Evolutionary conservation across 1,140 invertebrate species (phyloP).

Genomic region (Drosophila pruinosa): DNA sequence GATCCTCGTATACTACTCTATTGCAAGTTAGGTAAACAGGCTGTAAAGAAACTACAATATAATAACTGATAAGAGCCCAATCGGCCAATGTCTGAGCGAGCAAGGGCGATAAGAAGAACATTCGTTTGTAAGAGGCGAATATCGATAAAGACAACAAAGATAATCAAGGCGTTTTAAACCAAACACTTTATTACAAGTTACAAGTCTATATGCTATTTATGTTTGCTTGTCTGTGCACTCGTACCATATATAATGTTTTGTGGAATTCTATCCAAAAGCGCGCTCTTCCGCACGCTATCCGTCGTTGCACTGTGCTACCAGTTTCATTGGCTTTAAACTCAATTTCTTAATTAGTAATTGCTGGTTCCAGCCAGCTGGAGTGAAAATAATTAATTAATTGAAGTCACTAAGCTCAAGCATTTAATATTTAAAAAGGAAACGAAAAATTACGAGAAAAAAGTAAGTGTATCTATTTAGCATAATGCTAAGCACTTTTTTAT

Average conservation of each 20-base stretch:
- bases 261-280: neutral
- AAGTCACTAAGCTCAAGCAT: neutral
- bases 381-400: neutral
- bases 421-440: too few species aligned
- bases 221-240: neutral
- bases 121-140: constrained; percentile 3
- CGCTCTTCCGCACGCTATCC: constrained; percentile 1
- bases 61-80: constrained; percentile 25
- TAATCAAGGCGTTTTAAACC: constrained; percentile 45
- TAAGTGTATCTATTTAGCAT: neutral
- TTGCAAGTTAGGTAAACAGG: constrained; percentile 38
- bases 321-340: neutral
- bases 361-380: neutral
- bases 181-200: constrained; percentile 48
- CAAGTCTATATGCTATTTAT: too few species aligned
- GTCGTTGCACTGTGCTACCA: neutral
- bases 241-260: too few species aligned
- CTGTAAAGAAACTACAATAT: constrained; percentile 24
- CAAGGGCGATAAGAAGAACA: constrained; percentile 27
- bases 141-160: constrained; percentile 58
- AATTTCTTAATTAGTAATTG: neutral
- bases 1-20: constrained; percentile 7
- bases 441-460: neutral
- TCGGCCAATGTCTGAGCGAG: neutral
- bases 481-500: neutral